Conservation (phyloP, 2,888 invertebrate genomes). For the Chrysomela aeneicollis region DNA sequence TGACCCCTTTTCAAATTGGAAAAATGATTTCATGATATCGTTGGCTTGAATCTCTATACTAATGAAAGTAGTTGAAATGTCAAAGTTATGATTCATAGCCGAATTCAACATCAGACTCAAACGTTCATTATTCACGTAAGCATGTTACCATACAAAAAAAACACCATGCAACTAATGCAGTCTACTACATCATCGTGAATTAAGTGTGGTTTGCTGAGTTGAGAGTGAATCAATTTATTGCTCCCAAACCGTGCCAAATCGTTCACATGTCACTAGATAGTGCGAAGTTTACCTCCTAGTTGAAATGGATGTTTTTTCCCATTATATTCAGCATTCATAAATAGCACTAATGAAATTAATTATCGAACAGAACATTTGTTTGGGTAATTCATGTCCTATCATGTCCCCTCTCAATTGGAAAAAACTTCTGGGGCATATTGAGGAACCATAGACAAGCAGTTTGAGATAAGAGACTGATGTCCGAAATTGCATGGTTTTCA, state of each 20-base stretch:
- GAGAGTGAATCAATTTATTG: conserved; percentile 49
- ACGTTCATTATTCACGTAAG: conserved; percentile 1
- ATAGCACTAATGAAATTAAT: conserved; percentile 25
- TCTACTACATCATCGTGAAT: conserved; percentile 39
- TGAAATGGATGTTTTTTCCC: conserved; percentile 23
- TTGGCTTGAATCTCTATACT: too few species aligned
- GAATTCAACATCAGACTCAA: not conserved
- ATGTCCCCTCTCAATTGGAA: too few species aligned
- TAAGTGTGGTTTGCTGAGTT: conserved; percentile 41
- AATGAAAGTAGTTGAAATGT: not conserved
- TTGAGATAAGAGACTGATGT: too few species aligned
- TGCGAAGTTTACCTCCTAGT: conserved; percentile 27
- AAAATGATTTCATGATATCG: too few species aligned
- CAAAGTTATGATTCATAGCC: not conserved
- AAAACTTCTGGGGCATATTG: too few species aligned
- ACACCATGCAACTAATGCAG: conserved; percentile 24
- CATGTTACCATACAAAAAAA: conserved; percentile 2
- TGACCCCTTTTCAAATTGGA: too few species aligned
- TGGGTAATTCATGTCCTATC: too few species aligned
- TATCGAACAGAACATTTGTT: conserved; percentile 23
- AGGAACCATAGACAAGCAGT: too few species aligned
- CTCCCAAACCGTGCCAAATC: conserved; percentile 47
- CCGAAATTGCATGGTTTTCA: too few species aligned
- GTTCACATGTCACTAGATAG: conserved; percentile 38
- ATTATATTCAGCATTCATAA: conserved; percentile 9